Evolutionary conservation across 2,797 vertebrate genomes (phyloP).

Genomic region (Falco novaeseelandiae): DNA sequence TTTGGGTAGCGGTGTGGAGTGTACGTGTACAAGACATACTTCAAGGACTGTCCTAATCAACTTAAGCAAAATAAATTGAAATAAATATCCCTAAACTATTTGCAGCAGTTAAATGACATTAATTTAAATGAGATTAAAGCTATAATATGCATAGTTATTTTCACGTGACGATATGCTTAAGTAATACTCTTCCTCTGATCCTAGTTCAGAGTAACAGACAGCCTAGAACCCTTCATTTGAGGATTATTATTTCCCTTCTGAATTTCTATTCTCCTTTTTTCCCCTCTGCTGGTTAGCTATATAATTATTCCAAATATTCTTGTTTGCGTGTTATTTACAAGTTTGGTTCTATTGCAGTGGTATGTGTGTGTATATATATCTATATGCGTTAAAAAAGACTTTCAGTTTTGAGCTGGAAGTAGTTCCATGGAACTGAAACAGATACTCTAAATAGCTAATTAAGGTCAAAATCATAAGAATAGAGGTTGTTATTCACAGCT

Average conservation of each 20-base stretch:
- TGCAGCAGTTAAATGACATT: slow-evolving; percentile 43
- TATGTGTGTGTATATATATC: background rate
- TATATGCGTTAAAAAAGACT: background rate
- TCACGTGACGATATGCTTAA: slow-evolving; percentile 28
- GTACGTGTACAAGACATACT: slow-evolving; percentile 23
- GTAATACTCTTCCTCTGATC: slow-evolving; percentile 16
- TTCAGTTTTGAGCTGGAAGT: background rate
- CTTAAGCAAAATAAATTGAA: slow-evolving; percentile 50
- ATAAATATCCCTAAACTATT: slow-evolving; percentile 29
- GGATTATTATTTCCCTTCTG: background rate
- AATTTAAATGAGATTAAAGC: slow-evolving; percentile 51
- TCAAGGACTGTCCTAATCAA: slow-evolving; percentile 24
- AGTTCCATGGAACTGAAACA: background rate
- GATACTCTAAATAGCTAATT: background rate
- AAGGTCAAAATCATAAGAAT: background rate
- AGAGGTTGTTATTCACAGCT: background rate
- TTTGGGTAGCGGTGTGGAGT: background rate
- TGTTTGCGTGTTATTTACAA: background rate
- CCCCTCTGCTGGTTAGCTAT: background rate
- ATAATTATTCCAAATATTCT: background rate
- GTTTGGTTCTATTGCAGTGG: background rate
- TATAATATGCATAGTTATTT: background rate
- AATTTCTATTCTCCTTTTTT: background rate
- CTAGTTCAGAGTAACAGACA: background rate
- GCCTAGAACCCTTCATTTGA: background rate